These are phyloP conservation scores for Acropternis orthonyx DNA, from an alignment of 2,797 vertebrate genomes.

Conservation along the genomic window DNA sequence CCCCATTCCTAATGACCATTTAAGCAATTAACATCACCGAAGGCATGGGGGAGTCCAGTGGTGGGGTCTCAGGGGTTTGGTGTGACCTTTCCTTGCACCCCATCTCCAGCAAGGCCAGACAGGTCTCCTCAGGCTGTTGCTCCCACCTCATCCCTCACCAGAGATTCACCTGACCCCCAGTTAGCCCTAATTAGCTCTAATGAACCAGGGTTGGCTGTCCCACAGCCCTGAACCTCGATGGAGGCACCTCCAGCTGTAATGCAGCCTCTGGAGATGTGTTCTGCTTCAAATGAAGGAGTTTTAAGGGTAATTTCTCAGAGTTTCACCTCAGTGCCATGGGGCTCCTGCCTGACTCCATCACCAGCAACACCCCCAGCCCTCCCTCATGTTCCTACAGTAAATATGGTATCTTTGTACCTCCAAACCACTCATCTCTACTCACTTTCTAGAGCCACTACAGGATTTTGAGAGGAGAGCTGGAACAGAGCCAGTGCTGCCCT, in stretches of 20 bases:
- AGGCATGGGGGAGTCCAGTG: accelerated
- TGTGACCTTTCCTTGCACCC: neutral
- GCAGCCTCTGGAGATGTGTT: neutral
- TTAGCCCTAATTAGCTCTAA: neutral
- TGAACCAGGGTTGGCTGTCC: neutral
- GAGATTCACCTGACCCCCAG: neutral
- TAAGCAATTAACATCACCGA: neutral
- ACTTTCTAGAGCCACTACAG: neutral
- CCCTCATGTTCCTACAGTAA: neutral
- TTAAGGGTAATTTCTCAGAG: neutral
- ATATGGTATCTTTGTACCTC: accelerated
- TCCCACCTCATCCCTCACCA: neutral
- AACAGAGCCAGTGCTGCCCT: neutral
- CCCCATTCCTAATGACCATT: accelerated
- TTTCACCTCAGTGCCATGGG: neutral
- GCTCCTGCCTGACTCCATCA: neutral
- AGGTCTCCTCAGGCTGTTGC: neutral
- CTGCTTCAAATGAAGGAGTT: neutral
- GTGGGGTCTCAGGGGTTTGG: neutral
- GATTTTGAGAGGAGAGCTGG: neutral
- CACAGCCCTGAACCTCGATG: accelerated
- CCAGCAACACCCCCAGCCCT: neutral
- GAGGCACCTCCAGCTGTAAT: neutral
- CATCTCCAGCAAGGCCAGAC: accelerated
- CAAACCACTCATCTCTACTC: accelerated